Evolutionary conservation across 2,888 invertebrate species (phyloP).

Genomic region (Asteroscopus sphinx): DNA sequence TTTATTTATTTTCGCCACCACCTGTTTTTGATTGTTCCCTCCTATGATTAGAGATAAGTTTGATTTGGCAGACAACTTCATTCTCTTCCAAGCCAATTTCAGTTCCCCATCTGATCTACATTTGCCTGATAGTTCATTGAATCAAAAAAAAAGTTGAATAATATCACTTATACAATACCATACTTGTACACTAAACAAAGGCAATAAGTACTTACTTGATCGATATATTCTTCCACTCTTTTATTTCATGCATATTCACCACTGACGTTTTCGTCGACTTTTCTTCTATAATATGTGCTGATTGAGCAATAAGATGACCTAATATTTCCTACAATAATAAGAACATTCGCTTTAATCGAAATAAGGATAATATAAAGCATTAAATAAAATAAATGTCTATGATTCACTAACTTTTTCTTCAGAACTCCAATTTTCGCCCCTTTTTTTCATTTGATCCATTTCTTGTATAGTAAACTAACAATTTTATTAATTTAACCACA

Average conservation of each 20-base stretch:
- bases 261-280: neutral
- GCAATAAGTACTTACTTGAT: neutral
- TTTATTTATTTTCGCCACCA: constrained; percentile 8
- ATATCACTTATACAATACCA: neutral
- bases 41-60: constrained; percentile 6
- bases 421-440: too few species aligned
- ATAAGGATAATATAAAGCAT: too few species aligned
- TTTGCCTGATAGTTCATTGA: neutral
- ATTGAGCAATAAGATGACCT: neutral
- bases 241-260: neutral
- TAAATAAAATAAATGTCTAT: too few species aligned
- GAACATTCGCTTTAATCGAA: too few species aligned
- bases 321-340: constrained; percentile 1
- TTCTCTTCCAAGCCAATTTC: constrained; percentile 11
- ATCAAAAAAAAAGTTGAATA: neutral
- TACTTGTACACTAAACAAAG: neutral
- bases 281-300: neutral
- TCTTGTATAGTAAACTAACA: too few species aligned
- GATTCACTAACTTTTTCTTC: too few species aligned
- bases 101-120: neutral
- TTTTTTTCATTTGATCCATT: too few species aligned
- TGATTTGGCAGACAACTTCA: constrained; percentile 8
- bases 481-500: too few species aligned
- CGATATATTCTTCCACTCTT: neutral
- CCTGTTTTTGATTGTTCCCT: neutral